Base-by-base conservation (phyloP, 2,888 invertebrate genomes). In the Melieria crassipennis region DNA sequence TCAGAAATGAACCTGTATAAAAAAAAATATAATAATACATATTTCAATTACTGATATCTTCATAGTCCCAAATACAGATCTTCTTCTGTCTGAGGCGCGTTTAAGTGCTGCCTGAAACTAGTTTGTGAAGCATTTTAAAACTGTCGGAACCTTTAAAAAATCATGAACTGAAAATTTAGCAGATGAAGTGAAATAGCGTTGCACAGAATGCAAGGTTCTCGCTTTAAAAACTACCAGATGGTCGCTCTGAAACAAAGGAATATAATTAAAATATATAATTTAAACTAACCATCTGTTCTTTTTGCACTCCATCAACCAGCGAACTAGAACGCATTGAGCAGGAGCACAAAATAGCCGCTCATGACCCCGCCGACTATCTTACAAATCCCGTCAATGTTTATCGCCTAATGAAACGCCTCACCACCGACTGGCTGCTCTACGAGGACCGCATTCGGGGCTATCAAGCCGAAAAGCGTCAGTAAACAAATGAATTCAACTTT, bases 371-470 rank as follows among this genome's bases (percentile, higher is more conserved):
- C 64, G 91, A 91, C 78, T 96, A 96, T 83, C 88, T 97, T 76
- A 91, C 94, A 10, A 97, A 98, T 88, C 98, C 98, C 1, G 94
- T 98, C 76, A 98, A 97, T 86, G 96, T 97, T 3, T 98, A 95
- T 87, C 90, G 97, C 11, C 88, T 98, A 66, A 96, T 98, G 68
- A 98, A 98, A 88, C 91, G 96, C 79, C 89, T 98, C 78, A 95
- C 97, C 5, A 91, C 93, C 4, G 97, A 98, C 87, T 94, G 97
- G 93, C 92, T 92, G 78, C 89, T 91, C 73, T 91, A 94, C 73
- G 94, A 94, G 84, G 87, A 90, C 73, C 88, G 92, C 71, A 92
- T 95, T 83, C 89, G 89, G 71, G 90, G 89, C 76, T 90, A 92
- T 81, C 87, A 90, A 69, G 90, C 90, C 62, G 87, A 88, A 81